These are phyloP conservation scores for Zoroaster sp. DNA, from an alignment of 53 echinoderm and acorn worm species.

Conservation along the genomic window DNA sequence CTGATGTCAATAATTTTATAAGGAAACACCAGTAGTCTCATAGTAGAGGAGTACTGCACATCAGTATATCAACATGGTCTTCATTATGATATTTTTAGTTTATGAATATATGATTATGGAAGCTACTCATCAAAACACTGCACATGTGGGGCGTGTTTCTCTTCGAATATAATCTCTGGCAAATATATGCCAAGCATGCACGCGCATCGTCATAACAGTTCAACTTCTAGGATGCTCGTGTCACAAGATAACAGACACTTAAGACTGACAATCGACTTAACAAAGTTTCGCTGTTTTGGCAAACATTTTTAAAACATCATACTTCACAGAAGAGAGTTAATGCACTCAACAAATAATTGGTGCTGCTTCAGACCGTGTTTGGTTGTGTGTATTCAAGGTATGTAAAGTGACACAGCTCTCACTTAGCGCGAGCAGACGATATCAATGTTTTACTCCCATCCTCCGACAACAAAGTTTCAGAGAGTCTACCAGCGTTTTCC, in stretches of 20 bases:
- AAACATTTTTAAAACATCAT: neutral
- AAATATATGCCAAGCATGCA: neutral
- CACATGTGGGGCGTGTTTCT: neutral
- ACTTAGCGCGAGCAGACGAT: neutral
- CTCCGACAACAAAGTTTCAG: neutral
- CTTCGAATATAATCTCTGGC: neutral
- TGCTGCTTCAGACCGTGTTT: neutral
- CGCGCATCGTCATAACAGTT: neutral
- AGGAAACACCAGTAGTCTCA: no score
- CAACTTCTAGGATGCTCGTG: neutral
- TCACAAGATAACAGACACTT: neutral
- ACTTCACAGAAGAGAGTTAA: neutral
- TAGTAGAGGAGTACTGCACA: no score
- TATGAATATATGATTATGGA: neutral
- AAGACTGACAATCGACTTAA: neutral
- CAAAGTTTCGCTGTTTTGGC: neutral
- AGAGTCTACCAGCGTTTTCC: constrained; percentile 25
- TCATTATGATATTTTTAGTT: neutral
- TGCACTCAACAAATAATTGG: constrained; percentile 23
- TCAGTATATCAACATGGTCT: neutral
- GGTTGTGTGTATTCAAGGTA: constrained; percentile 9
- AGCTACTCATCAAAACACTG: neutral
- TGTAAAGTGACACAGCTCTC: constrained; percentile 13
- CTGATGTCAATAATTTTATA: no score
- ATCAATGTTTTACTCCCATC: neutral